Evolutionary conservation across 1,140 invertebrate genomes (phyloP).

Genomic region (Limonius californicus): DNA sequence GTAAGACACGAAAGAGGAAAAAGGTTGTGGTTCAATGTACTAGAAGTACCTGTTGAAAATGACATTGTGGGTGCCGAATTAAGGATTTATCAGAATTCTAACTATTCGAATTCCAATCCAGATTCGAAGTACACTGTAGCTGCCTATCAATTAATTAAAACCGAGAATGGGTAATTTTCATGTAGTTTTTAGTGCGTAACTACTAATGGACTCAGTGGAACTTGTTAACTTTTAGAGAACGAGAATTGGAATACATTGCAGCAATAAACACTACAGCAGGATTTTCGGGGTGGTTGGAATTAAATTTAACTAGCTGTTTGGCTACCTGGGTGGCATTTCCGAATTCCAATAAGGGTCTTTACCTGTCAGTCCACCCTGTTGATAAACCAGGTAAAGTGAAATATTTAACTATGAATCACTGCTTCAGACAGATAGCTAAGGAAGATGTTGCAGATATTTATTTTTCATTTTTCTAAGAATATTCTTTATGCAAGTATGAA

Average conservation of each 20-base stretch:
- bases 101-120: constrained; percentile 34
- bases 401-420: no score
- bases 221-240: constrained; percentile 50
- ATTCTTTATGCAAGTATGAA: no score
- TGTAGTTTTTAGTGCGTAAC: no score
- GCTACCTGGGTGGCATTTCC: constrained; percentile 74
- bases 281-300: constrained; percentile 70
- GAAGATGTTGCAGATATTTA: no score
- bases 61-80: constrained; percentile 81
- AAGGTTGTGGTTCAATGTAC: constrained; percentile 87
- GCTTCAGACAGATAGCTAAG: no score
- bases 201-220: neutral
- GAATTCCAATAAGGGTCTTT: constrained; percentile 81
- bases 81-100: constrained; percentile 67
- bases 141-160: constrained; percentile 56
- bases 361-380: constrained; percentile 72
- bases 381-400: constrained; percentile 60
- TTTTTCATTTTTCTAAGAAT: no score
- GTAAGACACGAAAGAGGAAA: constrained; percentile 79
- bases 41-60: constrained; percentile 74
- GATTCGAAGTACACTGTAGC: constrained; percentile 52
- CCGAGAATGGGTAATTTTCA: constrained; percentile 53
- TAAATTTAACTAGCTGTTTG: constrained; percentile 73
- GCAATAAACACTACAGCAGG: constrained; percentile 59
- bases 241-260: constrained; percentile 63